Evolutionary conservation across 1,140 invertebrate species (phyloP), one percentile per base, ranked within the genome.

Genomic region (Camponotus pennsylvanicus): DNA sequence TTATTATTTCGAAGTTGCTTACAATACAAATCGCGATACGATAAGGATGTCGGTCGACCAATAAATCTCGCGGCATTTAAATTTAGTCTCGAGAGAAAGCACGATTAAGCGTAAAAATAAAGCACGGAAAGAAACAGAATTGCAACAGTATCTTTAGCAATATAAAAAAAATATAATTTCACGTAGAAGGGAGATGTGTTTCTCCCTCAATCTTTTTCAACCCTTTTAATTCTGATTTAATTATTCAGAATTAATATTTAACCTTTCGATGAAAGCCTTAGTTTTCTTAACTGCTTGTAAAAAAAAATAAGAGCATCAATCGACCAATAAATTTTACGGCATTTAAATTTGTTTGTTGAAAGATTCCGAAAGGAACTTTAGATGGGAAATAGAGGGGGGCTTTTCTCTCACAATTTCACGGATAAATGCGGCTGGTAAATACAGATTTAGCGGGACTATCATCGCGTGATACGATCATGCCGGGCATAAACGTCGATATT

Each of bases 401-500:
- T 27, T 27, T 27, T 55, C n/a, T 75, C 21, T 9, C 59, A 37
- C 13, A 55, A 42, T 52, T 32, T 11, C 75, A 40, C 45, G 45
- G 64, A 79, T 59, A 85, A 85, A 67, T 45, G 64, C 49, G 61
- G 73, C 75, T 34, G 42, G 75, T 71, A 73, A 73, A 61, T 82
- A 73, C 27, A 13, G 69, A 83, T 83, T 83, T 83, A 63, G 69
- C 40, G 37, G 49, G 32, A 21, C 34, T 37, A 73, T 73, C 45
- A 52, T 11, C 79, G 40, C 55, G 52, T 71, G 79, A 82, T 69
- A 80, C 78, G 67, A 82, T 82, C 67, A 71, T 45, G 69, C 55
- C 40, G 34, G 40, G 69, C 69, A 42, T 83, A 63, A 49, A 83
- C 18, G 79, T 83, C 69, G 79, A 75, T 82, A 82, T 73, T 82